Evolutionary conservation across 2,113 vertebrate genomes (phyloP), one percentile per base, ranked within the genome.

Genomic region (Cairina moschata): DNA sequence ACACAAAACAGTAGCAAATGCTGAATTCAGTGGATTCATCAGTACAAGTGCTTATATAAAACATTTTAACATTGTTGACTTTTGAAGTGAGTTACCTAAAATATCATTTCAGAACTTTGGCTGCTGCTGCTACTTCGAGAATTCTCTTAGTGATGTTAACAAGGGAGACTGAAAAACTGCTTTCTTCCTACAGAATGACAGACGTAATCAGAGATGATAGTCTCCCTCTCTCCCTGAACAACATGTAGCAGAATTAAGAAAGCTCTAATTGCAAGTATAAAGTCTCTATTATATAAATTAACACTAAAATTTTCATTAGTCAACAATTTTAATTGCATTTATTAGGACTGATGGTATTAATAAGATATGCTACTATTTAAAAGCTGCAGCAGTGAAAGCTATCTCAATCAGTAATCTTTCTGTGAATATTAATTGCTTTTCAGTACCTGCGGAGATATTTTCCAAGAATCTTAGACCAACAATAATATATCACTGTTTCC

Each of bases 251-350:
- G 77, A 92, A 84, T 60, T 66, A 81, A 31, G n/a, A 81, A 86
- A 86, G 52, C 52, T 75, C 83, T 93, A 76, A 93, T 93, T 93
- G 74, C 86, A 72, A 94, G 80, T 25, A 82, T 88, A 67, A 95
- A 38, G 34, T 48, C 77, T 68, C 69, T 34, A 34, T 92, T 84
- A 84, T 56, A 93, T 28, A 89, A 95, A 96, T 83, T 68, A 96
- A 68, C 86, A 68, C 34, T 34, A 94, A 93, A 86, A 89, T 95
- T 86, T 81, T 86, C 66, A 95, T 96, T 86, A 91, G 80, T 72
- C 94, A 86, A 91, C 86, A 82, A 48, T 65, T 83, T 67, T 82
- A 93, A 86, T 56, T 68, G 44, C 74, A 38, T 84, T 86, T 86
- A 92, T 92, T 84, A 93, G 48, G 54, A 86, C 52, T 36, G 86